A percentile compares a stretch with the other conserved stretches of the same genome.
These are phyloP conservation scores for Pelodytes ibericus DNA, from an alignment of 2,797 vertebrate genomes.

Conservation along the genomic window DNA sequence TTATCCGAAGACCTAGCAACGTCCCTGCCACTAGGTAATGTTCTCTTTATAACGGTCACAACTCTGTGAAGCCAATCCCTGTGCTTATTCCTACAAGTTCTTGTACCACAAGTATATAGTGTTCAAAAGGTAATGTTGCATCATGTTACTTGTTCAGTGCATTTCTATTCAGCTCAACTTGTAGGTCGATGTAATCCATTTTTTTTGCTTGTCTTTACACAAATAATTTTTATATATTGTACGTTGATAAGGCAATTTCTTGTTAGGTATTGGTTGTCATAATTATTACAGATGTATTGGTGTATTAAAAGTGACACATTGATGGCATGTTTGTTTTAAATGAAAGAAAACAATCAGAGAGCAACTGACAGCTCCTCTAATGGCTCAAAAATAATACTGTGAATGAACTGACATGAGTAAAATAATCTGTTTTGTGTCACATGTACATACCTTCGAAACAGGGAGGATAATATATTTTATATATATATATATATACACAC, in stretches of 20 bases:
- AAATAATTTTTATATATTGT: neutral
- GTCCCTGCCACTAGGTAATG: too few relatives aligned
- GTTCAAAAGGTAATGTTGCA: neutral
- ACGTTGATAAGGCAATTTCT: slow-evolving; percentile 31
- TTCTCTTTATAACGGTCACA: too few relatives aligned
- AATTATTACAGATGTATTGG: slow-evolving; percentile 26
- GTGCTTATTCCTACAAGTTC: too few relatives aligned
- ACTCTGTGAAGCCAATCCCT: too few relatives aligned
- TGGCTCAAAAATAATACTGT: slow-evolving; percentile 32
- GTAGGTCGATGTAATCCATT: neutral
- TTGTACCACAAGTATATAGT: too few relatives aligned
- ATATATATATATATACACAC: too few relatives aligned
- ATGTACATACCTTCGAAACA: slow-evolving; percentile 19
- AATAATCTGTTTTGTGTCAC: slow-evolving; percentile 18
- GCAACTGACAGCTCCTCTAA: slow-evolving; percentile 37
- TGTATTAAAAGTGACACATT: slow-evolving; percentile 45
- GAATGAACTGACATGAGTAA: neutral
- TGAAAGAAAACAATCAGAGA: slow-evolving; percentile 48
- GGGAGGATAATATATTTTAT: neutral
- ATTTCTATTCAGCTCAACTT: neutral
- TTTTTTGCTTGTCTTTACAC: slow-evolving; percentile 1
- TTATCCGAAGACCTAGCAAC: too few relatives aligned
- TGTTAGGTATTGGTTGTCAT: slow-evolving; percentile 6
- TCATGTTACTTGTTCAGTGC: neutral
- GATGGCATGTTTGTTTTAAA: slow-evolving; percentile 39